phyloP scores from a whole-genome alignment of 2,888 invertebrate species.

The Suillia variegata region DNA sequence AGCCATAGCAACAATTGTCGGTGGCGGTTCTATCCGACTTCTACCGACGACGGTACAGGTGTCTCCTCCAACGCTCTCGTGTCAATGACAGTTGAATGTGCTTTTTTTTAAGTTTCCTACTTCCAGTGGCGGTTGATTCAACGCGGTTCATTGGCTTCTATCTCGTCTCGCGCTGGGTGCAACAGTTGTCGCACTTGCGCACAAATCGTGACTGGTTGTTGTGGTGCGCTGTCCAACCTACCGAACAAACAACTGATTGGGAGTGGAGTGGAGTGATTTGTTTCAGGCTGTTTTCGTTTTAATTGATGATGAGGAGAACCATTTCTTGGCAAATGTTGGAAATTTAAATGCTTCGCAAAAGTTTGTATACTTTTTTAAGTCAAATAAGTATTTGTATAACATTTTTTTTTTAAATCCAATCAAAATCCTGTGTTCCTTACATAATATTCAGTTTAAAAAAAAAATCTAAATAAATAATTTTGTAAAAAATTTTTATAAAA shows the following conservation, averaged over 20 bases:
- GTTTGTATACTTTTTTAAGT: too few relatives aligned
- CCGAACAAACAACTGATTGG: too few relatives aligned
- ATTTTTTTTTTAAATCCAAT: too few relatives aligned
- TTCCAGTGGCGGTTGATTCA: not conserved
- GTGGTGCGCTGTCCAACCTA: not conserved
- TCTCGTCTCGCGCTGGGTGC: not conserved
- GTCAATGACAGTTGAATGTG: constrained; percentile 58
- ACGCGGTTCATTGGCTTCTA: not conserved
- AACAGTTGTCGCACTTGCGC: constrained; percentile 14
- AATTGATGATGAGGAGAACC: constrained; percentile 43
- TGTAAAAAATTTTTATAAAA: too few relatives aligned
- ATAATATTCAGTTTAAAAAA: too few relatives aligned
- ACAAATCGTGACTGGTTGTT: constrained; percentile 12
- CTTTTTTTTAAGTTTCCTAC: constrained; percentile 17
- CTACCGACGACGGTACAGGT: too few relatives aligned
- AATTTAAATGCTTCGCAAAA: too few relatives aligned
- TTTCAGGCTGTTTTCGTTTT: constrained; percentile 51
- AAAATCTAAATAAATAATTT: too few relatives aligned
- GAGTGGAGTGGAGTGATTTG: constrained; percentile 41
- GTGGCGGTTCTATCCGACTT: not conserved
- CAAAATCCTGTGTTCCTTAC: too few relatives aligned
- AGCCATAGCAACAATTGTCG: constrained; percentile 14
- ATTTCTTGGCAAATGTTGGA: too few relatives aligned
- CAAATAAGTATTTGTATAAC: too few relatives aligned
- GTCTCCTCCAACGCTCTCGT: constrained; percentile 35